phyloP scores from a whole-genome alignment of 2,113 vertebrate species.

The Sphaerodactylus townsendi region DNA sequence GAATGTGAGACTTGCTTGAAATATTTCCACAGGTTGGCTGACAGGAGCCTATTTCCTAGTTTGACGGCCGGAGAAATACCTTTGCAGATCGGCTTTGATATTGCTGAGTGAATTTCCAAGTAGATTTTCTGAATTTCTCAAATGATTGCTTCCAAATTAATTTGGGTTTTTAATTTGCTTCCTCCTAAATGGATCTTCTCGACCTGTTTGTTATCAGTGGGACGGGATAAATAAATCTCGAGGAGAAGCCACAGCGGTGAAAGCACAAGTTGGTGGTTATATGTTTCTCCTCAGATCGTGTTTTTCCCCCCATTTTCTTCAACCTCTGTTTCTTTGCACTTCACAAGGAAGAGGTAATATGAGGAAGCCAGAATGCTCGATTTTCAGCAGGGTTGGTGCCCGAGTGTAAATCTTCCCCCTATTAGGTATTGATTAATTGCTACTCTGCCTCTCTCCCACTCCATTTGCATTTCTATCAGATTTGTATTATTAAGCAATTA shows the following conservation, averaged over 20 bases:
- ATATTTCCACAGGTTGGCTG: not conserved
- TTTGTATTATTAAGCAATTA: not conserved
- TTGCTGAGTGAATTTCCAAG: not conserved
- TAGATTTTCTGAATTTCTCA: not conserved
- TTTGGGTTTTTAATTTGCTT: not conserved
- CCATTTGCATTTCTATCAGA: not conserved
- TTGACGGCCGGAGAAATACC: not conserved
- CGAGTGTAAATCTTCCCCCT: not conserved
- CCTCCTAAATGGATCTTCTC: not conserved
- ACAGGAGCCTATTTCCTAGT: not conserved
- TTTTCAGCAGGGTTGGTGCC: not conserved
- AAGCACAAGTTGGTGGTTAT: not conserved
- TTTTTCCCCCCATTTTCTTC: not conserved
- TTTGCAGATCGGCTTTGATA: fast-evolving
- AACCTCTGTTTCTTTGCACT: not conserved
- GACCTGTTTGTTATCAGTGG: not conserved
- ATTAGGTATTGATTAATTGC: not conserved
- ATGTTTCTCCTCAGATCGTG: too few species aligned
- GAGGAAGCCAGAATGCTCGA: not conserved
- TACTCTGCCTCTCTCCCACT: not conserved
- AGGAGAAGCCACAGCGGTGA: not conserved
- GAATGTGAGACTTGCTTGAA: not conserved
- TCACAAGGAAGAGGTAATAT: not conserved
- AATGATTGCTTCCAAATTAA: not conserved
- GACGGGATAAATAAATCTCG: not conserved